These are phyloP conservation scores for Leptogaster cylindrica DNA, from an alignment of 2,888 invertebrate species.

Conservation along the genomic window DNA sequence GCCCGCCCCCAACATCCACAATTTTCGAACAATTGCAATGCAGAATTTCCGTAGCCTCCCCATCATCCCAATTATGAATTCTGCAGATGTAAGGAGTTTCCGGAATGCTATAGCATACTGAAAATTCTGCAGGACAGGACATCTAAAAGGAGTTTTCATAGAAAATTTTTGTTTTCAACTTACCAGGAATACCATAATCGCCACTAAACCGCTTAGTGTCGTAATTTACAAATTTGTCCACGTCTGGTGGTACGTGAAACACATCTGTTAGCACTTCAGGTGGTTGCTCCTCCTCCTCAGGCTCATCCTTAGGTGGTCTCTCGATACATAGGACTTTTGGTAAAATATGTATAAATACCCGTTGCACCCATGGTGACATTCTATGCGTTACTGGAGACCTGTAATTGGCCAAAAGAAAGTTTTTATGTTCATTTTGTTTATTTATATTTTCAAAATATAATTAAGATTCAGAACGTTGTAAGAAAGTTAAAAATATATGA, in stretches of 20 bases:
- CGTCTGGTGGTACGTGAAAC: slow-evolving; percentile 71
- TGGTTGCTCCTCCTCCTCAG: slow-evolving; percentile 66
- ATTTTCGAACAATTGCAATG: too few relatives aligned
- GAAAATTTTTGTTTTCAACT: too few relatives aligned
- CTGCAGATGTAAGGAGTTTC: too few relatives aligned
- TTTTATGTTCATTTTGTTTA: not conserved
- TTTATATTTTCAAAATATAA: not conserved
- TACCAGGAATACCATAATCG: slow-evolving; percentile 75
- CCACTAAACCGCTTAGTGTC: slow-evolving; percentile 69
- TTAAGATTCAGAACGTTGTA: too few relatives aligned
- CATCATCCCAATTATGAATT: too few relatives aligned
- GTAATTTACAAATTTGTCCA: slow-evolving; percentile 70
- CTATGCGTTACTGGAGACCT: slow-evolving; percentile 91
- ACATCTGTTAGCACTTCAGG: slow-evolving; percentile 80
- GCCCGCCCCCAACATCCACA: too few relatives aligned
- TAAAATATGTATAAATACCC: slow-evolving; percentile 83
- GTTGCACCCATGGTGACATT: slow-evolving; percentile 89
- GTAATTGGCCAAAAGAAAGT: slow-evolving; percentile 12
- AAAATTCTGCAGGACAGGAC: too few relatives aligned
- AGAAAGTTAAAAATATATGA: too few relatives aligned
- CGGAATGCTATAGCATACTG: too few relatives aligned
- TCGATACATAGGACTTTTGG: slow-evolving; percentile 87
- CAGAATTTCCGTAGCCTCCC: too few relatives aligned
- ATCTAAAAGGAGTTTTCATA: too few relatives aligned
- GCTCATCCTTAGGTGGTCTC: slow-evolving; percentile 81